Evolutionary conservation across 2,797 vertebrate genomes (phyloP), one percentile per base, ranked within the genome.

Genomic region (Chiloscyllium punctatum): DNA sequence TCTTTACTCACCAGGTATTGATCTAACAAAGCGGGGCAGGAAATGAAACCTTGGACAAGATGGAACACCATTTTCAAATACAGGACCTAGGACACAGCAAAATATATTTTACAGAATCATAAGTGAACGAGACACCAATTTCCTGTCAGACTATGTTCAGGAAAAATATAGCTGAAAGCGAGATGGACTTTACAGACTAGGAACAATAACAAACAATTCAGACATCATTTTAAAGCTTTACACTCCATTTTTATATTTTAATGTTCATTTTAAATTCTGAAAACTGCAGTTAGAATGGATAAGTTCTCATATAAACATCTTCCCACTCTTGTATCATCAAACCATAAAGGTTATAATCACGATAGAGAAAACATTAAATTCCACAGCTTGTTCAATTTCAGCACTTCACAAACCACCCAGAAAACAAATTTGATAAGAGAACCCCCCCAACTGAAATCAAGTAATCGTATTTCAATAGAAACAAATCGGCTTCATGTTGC

Each of bases 11-110:
- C 99, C 99, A 62, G 99, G 99, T 96, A 99, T 97, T 97, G 99
- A 99, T 95, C 99, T 97, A 96, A 99, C 99, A 96, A 99, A 99
- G 69, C 99, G 98, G 0, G 99, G 99, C 98, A 99, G 99, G 97
- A 99, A 99, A 97, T 99, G 99, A 96, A 99, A 99, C 96, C 98
- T 98, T 88, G 98, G 98, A 96, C 99, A 99, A 53, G 97, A 98
- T 15, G 97, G 4, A 82, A 97, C 90, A 62, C 97, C 97, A 0
- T 96, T 96, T 84, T 99, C 98, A 95, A 95, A 97, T 66, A 98
- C 98, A 95, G 99, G 98, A 97, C 98, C 99, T 99, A 97, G 77
- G 96, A 95, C 68, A 96, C 94, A 96, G 96, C 66, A 74, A 92
- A 57, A 66, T 33, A 42, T 90, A 57, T 11, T 53, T 77, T 77